A percentile compares a stretch with the other conserved stretches of the same genome.
These are phyloP conservation scores for Anas bahamensis DNA, from an alignment of 2,797 vertebrate genomes.

Conservation along the genomic window DNA sequence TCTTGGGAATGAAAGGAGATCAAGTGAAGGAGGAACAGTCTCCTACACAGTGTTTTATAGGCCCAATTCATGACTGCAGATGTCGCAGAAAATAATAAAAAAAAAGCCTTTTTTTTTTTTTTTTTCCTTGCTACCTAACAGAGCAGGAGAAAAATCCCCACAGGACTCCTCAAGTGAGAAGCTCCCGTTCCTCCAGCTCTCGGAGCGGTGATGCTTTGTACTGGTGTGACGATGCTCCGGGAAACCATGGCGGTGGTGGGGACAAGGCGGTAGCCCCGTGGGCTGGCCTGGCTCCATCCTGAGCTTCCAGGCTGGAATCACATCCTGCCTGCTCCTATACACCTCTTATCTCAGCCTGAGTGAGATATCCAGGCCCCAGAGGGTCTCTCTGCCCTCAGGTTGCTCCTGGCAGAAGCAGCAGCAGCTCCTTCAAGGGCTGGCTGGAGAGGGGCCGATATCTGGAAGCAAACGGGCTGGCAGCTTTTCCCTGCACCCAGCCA, in stretches of 20 bases:
- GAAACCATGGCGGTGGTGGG: neutral
- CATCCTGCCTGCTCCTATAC: neutral
- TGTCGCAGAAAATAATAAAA: slow-evolving; percentile 38
- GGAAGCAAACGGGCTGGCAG: neutral
- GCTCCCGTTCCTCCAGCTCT: neutral
- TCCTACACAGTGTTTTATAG: slow-evolving; percentile 58
- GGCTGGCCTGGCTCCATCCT: neutral
- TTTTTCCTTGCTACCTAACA: neutral
- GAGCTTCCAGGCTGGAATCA: neutral
- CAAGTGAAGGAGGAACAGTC: slow-evolving; percentile 63
- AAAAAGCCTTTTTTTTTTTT: neutral
- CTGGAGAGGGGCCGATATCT: neutral
- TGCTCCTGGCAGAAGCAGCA: neutral
- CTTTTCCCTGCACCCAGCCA: neutral
- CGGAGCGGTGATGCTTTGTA: fast-evolving
- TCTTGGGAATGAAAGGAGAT: slow-evolving; percentile 60
- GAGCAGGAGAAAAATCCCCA: neutral
- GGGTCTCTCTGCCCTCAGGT: neutral
- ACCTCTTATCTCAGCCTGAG: neutral
- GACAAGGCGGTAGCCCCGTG: neutral
- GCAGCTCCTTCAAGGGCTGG: neutral
- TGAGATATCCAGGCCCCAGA: neutral
- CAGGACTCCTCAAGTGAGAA: neutral
- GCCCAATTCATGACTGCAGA: slow-evolving; percentile 57
- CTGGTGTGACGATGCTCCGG: neutral